A percentile compares a stretch with the other conserved stretches of the same genome.
These are phyloP conservation scores for Hymenochirus boettgeri DNA, from an alignment of 2,113 vertebrate genomes.

Conservation along the genomic window DNA sequence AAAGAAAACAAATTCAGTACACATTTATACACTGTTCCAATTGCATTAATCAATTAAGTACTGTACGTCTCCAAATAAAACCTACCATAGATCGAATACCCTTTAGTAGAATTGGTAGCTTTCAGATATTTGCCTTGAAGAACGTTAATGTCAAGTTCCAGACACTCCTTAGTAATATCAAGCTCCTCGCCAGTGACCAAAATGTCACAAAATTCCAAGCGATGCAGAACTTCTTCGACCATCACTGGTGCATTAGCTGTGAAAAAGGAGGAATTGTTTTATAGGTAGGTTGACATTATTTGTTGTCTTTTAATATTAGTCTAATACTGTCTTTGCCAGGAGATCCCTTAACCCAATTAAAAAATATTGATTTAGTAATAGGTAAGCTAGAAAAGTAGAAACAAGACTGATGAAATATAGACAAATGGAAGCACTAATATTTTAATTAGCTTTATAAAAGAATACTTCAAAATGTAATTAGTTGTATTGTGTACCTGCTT, in stretches of 20 bases:
- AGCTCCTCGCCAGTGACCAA: slow-evolving; percentile 84
- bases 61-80: no score
- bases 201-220: slow-evolving; percentile 93
- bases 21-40: no score
- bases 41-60: no score
- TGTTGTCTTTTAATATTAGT: neutral
- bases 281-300: neutral
- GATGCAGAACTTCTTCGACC: slow-evolving; percentile 86
- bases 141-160: slow-evolving; percentile 70
- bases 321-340: neutral
- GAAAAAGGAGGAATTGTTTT: neutral
- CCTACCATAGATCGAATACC: slow-evolving; percentile 92
- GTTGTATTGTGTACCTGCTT: neutral
- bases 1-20: no score
- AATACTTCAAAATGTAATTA: neutral
- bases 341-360: neutral
- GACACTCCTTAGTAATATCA: slow-evolving; percentile 73
- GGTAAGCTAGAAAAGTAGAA: neutral
- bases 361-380: neutral
- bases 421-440: neutral
- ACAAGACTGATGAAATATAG: neutral
- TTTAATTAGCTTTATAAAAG: neutral
- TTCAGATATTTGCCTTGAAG: slow-evolving; percentile 86
- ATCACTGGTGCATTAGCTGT: slow-evolving; percentile 63
- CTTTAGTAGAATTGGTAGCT: slow-evolving; percentile 89